Conservation (phyloP, 37 sponge, comb jelly and placozoan species). For the Oopsacas minuta region DNA sequence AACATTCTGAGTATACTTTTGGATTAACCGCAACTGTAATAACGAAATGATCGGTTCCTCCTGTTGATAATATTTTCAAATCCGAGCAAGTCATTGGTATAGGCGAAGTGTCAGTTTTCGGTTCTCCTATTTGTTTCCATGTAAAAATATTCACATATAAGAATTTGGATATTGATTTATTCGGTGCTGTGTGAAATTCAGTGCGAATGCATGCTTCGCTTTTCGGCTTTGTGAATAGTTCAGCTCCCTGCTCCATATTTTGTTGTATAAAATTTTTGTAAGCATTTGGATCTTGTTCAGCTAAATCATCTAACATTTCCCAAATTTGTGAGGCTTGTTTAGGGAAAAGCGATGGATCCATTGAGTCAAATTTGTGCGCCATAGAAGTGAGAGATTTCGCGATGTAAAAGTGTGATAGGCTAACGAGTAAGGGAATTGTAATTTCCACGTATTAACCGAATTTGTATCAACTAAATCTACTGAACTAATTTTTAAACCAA, state of each 20-base stretch:
- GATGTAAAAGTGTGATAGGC: no score
- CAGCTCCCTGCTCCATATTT: background rate
- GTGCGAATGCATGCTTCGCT: background rate
- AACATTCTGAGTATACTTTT: background rate
- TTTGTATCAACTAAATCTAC: no score
- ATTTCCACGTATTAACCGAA: no score
- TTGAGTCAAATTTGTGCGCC: background rate
- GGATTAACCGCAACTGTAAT: slow-evolving; percentile 8
- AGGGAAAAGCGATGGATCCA: background rate
- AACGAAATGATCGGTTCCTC: background rate
- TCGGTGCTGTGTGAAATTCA: background rate
- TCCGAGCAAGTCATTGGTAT: background rate
- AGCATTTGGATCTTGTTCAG: background rate
- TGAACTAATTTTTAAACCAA: no score
- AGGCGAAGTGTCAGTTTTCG: background rate
- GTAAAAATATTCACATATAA: slow-evolving; percentile 3
- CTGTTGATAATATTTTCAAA: background rate
- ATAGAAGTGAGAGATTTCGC: no score
- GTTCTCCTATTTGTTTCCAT: background rate
- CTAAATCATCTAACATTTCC: slow-evolving; percentile 16
- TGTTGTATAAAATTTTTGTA: background rate
- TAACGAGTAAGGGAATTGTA: no score
- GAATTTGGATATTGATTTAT: background rate
- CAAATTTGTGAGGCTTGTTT: background rate
- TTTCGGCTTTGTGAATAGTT: background rate